These are phyloP conservation scores for Hesperia comma DNA, from an alignment of 2,888 invertebrate genomes.

Conservation along the genomic window DNA sequence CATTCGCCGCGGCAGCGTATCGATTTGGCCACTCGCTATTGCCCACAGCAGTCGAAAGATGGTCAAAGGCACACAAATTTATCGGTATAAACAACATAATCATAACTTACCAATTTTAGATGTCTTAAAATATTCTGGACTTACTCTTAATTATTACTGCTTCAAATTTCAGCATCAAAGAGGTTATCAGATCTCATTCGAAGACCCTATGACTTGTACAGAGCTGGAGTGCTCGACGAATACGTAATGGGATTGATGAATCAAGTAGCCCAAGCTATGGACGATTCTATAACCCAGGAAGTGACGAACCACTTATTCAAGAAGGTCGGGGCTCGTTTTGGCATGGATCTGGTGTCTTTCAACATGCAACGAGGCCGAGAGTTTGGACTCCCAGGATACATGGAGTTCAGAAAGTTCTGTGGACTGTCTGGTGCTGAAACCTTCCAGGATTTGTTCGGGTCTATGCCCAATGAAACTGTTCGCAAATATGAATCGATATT, in stretches of 20 bases:
- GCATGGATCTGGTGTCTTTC: constrained; percentile 95
- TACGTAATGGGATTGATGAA: constrained; percentile 97
- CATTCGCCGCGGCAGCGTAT: constrained; percentile 96
- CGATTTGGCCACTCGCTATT: constrained; percentile 95
- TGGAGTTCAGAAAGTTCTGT: constrained; percentile 96
- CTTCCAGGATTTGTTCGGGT: constrained; percentile 92
- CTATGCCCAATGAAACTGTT: constrained; percentile 95
- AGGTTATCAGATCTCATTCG: constrained; percentile 94
- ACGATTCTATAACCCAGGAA: constrained; percentile 95
- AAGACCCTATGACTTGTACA: constrained; percentile 94
- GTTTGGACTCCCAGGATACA: constrained; percentile 95
- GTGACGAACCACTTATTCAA: constrained; percentile 97
- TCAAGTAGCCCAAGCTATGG: constrained; percentile 97
- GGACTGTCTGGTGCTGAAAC: constrained; percentile 90
- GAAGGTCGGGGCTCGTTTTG: constrained; percentile 89
- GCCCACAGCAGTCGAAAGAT: constrained; percentile 95
- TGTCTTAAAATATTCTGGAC: neutral
- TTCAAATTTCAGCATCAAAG: constrained; percentile 88
- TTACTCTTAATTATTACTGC: neutral
- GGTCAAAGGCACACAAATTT: constrained; percentile 97
- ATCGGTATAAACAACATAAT: constrained; percentile 85
- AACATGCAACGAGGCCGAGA: constrained; percentile 97
- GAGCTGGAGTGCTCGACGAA: constrained; percentile 95
- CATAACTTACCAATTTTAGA: neutral
- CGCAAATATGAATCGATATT: constrained; percentile 92